Evolutionary conservation across 2,113 vertebrate genomes (phyloP), one percentile per base, ranked within the genome.

Genomic region (western clawed frog (Xenopus tropicalis)): DNA sequence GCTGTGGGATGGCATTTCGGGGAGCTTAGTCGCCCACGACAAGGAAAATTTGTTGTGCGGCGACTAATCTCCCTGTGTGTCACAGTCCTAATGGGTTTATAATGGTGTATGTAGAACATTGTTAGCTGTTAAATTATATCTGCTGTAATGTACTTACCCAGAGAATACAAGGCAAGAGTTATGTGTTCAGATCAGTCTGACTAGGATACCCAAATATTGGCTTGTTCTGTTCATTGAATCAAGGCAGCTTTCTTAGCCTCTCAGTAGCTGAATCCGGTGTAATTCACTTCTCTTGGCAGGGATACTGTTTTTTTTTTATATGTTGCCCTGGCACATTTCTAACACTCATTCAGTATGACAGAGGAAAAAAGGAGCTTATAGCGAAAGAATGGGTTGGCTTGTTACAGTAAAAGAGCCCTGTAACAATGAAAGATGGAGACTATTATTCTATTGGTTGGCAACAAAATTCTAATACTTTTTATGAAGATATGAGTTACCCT

Each of bases 251-350:
- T 57, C 48, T 57, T 69, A 42, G 67, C 14, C 52, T 68, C 25
- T 24, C 19, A 37, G 46, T 17, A 48, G 66, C 52, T 37, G 29
- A 69, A 42, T 69, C 67, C 51, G 25, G 67, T 69, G 51, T 69
- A 58, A 42, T 57, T 69, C 67, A 69, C 25, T 54, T 69, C 51
- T 37, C 48, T 69, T 69, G 66, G 66, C 66, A 57, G 13, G 29
- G 14, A 48, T 3, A 29, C 48, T 57, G 67, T 52, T 69, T 56
- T 23, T 56, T n/a, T 29, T 37, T 37, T 37, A 13, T 37, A 57
- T 69, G 23, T 51, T 69, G 14, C 20, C 67, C 14, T 69, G 67
- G 67, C 67, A 57, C n/a, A 51, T 57, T 29, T 52, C 29, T 56
- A 25, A 48, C 17, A 25, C 25, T 57, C 24, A 48, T 20, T 56